Conservation (phyloP, 1,140 invertebrate species). For the Oreohelix idahoensis region DNA sequence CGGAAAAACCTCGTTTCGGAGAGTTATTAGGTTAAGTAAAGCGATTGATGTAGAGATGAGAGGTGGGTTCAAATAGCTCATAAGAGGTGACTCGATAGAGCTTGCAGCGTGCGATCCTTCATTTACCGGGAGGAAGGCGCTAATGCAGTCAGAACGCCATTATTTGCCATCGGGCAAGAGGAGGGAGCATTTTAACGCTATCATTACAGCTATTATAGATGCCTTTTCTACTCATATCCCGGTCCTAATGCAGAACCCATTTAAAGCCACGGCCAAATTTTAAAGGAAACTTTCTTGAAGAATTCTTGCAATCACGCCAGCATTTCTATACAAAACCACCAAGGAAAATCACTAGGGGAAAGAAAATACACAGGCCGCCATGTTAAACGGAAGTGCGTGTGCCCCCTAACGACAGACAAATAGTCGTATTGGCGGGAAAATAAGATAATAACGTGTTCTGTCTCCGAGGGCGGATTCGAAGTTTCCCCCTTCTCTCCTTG, state of each 20-base stretch:
- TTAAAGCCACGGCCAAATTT: conserved; percentile 4
- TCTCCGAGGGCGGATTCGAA: conserved; percentile 15
- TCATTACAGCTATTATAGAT: conserved; percentile 22
- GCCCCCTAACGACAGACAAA: conserved; percentile 40
- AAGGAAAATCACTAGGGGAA: neutral
- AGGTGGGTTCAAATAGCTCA: neutral
- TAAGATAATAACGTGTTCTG: conserved; percentile 42
- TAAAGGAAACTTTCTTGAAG: conserved; percentile 18
- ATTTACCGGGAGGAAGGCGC: conserved; percentile 1
- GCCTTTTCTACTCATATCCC: conserved; percentile 7
- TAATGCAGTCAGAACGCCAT: conserved; percentile 16
- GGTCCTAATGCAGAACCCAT: conserved; percentile 22
- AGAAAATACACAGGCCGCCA: conserved; percentile 21
- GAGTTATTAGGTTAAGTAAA: conserved; percentile 11
- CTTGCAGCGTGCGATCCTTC: neutral
- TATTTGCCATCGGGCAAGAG: conserved; percentile 18
- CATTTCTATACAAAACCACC: conserved; percentile 4
- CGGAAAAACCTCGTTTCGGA: neutral
- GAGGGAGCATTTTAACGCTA: neutral
- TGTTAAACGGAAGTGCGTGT: conserved; percentile 39
- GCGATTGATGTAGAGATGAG: neutral
- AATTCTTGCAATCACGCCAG: conserved; percentile 8
- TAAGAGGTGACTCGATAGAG: neutral
- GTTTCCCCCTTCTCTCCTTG: conserved; percentile 32
- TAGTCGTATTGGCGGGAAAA: conserved; percentile 42